Percentiles rank a stretch among this genome's conserved stretches.
phyloP scores from a whole-genome alignment of 2,888 invertebrate genomes.

The Troides oblongomaculatus region DNA sequence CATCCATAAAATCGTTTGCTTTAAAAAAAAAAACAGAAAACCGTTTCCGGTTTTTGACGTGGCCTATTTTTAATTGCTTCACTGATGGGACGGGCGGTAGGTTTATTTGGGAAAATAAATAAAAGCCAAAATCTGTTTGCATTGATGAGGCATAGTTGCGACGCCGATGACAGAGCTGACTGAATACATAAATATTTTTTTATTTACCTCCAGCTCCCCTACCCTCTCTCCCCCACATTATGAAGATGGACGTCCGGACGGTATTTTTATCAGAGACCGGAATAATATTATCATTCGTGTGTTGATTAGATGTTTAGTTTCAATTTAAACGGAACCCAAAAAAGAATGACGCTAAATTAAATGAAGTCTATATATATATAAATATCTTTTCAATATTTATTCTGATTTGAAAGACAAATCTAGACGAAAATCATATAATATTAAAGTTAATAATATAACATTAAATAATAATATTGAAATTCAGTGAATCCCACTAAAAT shows the following conservation, averaged over 20 bases:
- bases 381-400: no score
- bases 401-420: no score
- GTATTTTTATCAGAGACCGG: conserved; percentile 16
- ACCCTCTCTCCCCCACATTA: conserved; percentile 26
- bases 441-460: no score
- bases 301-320: not conserved
- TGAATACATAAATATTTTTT: conserved; percentile 48
- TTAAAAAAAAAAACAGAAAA: not conserved
- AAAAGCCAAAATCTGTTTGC: conserved; percentile 57
- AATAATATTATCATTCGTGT: conserved; percentile 3
- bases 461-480: no score
- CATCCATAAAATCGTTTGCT: not conserved
- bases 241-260: conserved; percentile 37
- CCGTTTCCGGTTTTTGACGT: conserved; percentile 32
- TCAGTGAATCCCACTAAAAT: no score
- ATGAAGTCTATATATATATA: no score
- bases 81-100: conserved; percentile 36
- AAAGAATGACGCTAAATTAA: no score
- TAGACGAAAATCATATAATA: no score
- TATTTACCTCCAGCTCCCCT: not conserved
- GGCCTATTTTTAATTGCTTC: conserved; percentile 44
- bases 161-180: conserved; percentile 35
- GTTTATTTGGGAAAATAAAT: conserved; percentile 47
- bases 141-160: conserved; percentile 44
- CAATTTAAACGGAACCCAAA: no score